Evolutionary conservation across 2,113 vertebrate species (phyloP), one percentile per base, ranked within the genome.

Genomic region (Copsychus sechellarum): DNA sequence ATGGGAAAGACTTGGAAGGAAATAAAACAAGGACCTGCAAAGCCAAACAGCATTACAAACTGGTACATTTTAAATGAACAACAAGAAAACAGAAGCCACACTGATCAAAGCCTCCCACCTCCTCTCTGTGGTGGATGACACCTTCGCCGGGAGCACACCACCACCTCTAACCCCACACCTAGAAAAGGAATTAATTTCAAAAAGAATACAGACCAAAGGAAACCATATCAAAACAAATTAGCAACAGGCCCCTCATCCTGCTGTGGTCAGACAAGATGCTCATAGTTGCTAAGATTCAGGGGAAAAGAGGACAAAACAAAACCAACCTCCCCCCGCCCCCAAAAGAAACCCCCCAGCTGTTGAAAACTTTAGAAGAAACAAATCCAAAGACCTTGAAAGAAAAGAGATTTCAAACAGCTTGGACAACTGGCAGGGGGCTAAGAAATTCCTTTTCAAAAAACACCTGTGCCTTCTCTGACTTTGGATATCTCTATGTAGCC

Each of bases 1-100:
- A 86, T 1, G 2, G 73, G 70, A 92, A 74, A 53, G 66, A 93
- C 84, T 96, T 62, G 87, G 81, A 87, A 90, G 69, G 66, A 95
- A 96, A 90, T 84, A 88, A 81, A 94, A 81, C 56, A 93, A 81
- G 81, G 93, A 88, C 45, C 92, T 65, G 73, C 34, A 81, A 95
- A 97, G 74, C 65, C 86, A 89, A 86, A 84, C 36, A 90, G 87
- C 61, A 88, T 92, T 92, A 93, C 67, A 94, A 94, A 96, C 90
- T 51, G 83, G 72, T 95, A 94, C 92, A 96, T 97, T 95, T 97
- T 95, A 97, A 97, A 93, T 87, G 94, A 97, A 96, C 86, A 91
- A 92, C 81, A 82, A 95, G 96, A 92, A 97, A 95, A 94, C 47
- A 87, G 76, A 94, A 92, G 88, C 50, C 61, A 87, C 57, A 67